Percentiles rank a stretch among this genome's conserved stretches.
Conservation (phyloP, 64 coral and sea anemone genomes). For the Dendronephthya gigantea region DNA sequence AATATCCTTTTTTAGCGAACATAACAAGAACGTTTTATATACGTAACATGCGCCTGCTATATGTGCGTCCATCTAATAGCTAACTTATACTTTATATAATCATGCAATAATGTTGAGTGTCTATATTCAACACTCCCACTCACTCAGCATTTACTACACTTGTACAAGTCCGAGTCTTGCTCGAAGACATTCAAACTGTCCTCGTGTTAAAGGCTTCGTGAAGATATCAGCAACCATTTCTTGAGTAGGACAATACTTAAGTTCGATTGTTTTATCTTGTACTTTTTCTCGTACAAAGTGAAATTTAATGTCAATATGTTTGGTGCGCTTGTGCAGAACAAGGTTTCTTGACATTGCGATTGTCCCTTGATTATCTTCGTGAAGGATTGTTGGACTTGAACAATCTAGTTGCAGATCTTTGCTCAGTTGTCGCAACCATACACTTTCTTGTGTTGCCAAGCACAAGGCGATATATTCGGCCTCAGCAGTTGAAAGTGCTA, state of each 20-base stretch:
- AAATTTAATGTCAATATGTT: background rate
- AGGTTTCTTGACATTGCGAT: background rate
- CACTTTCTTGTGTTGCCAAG: background rate
- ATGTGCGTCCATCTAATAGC: too few relatives aligned
- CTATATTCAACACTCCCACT: background rate
- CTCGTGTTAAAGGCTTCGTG: background rate
- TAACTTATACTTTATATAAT: too few relatives aligned
- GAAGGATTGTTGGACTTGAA: background rate
- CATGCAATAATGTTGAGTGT: too few relatives aligned
- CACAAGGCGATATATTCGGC: background rate
- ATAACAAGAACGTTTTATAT: too few relatives aligned
- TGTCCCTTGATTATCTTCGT: background rate
- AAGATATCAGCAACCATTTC: conserved; percentile 3
- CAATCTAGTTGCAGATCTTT: background rate
- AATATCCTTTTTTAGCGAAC: too few relatives aligned
- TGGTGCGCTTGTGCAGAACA: background rate
- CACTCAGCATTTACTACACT: background rate
- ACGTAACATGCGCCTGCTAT: too few relatives aligned
- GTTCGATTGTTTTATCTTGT: background rate
- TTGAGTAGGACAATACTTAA: background rate
- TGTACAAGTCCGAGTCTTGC: background rate
- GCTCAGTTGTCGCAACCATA: background rate
- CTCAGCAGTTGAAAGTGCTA: background rate
- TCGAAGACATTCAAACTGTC: background rate
- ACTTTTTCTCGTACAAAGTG: background rate